Evolutionary conservation across 2,113 vertebrate species (phyloP), one percentile per base, ranked within the genome.

Genomic region (Cygnus atratus): DNA sequence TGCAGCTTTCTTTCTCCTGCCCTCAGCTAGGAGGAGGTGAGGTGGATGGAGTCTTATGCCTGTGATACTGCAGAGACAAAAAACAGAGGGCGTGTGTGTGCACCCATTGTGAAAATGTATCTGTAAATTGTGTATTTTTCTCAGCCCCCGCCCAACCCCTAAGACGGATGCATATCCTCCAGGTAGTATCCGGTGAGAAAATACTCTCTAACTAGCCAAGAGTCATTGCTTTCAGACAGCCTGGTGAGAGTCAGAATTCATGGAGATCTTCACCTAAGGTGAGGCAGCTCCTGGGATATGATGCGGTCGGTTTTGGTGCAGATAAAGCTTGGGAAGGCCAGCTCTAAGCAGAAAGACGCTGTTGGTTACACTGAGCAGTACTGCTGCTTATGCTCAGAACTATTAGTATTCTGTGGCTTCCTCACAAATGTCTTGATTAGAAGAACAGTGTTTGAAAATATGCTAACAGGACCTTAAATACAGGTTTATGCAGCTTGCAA

Each of bases 361-460:
- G 50, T 63, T 81, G 70, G 13, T 71, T 88, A 19, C 4, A 2
- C 37, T 44, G 31, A 78, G 46, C 87, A 35, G 13, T 44, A 3
- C 9, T 76, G 86, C 79, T 95, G 35, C n/a, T 74, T 83, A 15
- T 78, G 61, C 61, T 75, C 39, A 68, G 39, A 76, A 33, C 41
- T 52, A 0, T 88, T 91, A 55, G 44, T 78, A 88, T 96, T 76
- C 95, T 43, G 52, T 90, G 71, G 41, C 62, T 83, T 86, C 85
- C 31, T 90, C 2, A 2, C 43, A 77, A 63, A 70, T 70, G 26
- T 59, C 79, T 94, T 92, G 61, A 93, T 94, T 94, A 94, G 68
- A 62, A 84, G 90, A 94, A 39, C 6, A 43, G 50, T 86, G 57
- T 96, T 93, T 92, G 93, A 91, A 88, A 94, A 81, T 83, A 86